These are phyloP conservation scores for Apomyelois bistriatella DNA, from an alignment of 2,888 invertebrate species.

Conservation along the genomic window DNA sequence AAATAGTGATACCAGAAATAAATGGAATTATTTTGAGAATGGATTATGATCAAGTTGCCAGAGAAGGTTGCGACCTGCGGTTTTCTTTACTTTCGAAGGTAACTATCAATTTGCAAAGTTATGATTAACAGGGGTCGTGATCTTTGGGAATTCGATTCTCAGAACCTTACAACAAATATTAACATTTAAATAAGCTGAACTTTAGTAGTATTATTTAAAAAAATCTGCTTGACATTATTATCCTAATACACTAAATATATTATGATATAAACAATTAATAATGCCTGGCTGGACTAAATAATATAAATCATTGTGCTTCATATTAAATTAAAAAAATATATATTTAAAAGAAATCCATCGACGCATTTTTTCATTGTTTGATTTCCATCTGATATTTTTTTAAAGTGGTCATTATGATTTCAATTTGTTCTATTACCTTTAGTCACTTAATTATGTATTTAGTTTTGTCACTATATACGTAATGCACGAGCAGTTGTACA, in stretches of 20 bases:
- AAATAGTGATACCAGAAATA: slow-evolving; percentile 5
- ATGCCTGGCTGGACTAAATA: background rate
- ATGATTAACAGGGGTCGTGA: slow-evolving; percentile 12
- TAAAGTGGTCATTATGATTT: slow-evolving; percentile 1
- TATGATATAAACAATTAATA: background rate
- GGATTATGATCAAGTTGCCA: slow-evolving; percentile 15
- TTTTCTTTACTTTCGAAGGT: slow-evolving; percentile 18
- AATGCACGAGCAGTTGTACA: background rate
- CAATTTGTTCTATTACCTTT: background rate
- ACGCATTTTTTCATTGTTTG: background rate
- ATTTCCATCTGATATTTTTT: slow-evolving; percentile 4
- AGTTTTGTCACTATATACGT: background rate
- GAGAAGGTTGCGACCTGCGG: slow-evolving; percentile 14
- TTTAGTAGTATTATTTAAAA: slow-evolving; percentile 15
- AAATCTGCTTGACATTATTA: background rate
- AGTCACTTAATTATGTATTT: background rate
- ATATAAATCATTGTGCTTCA: too few species aligned
- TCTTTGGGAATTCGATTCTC: slow-evolving; percentile 14
- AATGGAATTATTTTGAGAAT: slow-evolving; percentile 10
- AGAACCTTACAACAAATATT: slow-evolving; percentile 15
- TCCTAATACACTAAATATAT: background rate
- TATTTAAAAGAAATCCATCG: background rate
- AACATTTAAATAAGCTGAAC: slow-evolving; percentile 20
- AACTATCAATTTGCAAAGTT: slow-evolving; percentile 17
- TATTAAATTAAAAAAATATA: background rate